Conservation (phyloP, 2,113 vertebrate species). For the Mystacornis crossleyi region DNA sequence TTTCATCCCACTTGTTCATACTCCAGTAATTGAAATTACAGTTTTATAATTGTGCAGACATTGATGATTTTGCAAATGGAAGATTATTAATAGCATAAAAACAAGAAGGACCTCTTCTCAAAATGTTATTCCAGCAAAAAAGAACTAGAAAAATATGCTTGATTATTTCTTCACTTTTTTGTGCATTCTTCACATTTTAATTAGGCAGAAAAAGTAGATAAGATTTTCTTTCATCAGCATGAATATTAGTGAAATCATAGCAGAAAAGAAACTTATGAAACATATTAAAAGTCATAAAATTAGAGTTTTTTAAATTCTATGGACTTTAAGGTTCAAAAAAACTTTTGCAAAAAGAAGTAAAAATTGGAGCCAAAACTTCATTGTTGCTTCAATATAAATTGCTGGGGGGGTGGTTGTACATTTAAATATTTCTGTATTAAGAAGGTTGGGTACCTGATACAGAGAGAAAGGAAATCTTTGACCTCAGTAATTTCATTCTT, state of each 20-base stretch:
- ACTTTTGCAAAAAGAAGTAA: not conserved
- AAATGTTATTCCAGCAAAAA: conserved; percentile 59
- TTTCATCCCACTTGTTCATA: conserved; percentile 67
- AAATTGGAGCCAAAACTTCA: not conserved
- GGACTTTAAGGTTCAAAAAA: not conserved
- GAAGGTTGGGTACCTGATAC: not conserved
- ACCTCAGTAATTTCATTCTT: not conserved
- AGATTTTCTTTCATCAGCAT: conserved; percentile 60
- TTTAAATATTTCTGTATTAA: not conserved
- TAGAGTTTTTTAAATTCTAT: not conserved
- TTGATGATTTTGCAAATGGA: conserved; percentile 65
- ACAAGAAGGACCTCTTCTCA: conserved; percentile 47
- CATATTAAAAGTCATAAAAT: not conserved
- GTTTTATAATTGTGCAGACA: conserved; percentile 61
- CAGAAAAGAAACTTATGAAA: not conserved
- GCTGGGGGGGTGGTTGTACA: not conserved
- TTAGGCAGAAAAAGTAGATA: conserved; percentile 45
- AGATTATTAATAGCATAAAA: conserved; percentile 59
- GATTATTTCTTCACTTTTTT: conserved; percentile 50
- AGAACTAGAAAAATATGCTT: conserved; percentile 55
- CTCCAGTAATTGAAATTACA: conserved; percentile 62
- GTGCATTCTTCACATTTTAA: conserved; percentile 61
- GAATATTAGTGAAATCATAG: conserved; percentile 53
- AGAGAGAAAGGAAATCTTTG: not conserved
- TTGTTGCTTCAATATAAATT: not conserved